Conservation (phyloP, 2,113 vertebrate genomes). For the Philantomba maxwellii region DNA sequence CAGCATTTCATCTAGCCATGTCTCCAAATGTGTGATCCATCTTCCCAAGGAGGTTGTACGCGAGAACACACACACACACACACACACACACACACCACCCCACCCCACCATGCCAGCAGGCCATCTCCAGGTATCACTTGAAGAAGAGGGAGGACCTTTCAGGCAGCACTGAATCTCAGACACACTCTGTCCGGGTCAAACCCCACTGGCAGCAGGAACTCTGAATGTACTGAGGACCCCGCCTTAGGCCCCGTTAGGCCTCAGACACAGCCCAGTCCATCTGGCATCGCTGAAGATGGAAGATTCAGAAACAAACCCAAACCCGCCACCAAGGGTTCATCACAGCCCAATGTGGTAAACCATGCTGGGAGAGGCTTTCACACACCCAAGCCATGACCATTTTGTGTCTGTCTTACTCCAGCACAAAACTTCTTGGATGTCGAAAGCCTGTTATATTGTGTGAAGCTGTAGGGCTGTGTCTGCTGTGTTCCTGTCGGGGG, state of each 20-base stretch:
- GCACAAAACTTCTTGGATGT: slow-evolving; percentile 77
- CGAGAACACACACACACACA: not conserved
- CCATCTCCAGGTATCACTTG: not conserved
- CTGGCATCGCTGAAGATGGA: slow-evolving; percentile 17
- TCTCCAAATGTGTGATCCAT: not conserved
- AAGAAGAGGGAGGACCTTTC: slow-evolving; percentile 15
- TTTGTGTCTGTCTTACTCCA: slow-evolving; percentile 77
- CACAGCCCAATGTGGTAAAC: slow-evolving; percentile 72
- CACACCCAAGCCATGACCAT: slow-evolving; percentile 72
- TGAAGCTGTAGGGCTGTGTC: slow-evolving; percentile 80
- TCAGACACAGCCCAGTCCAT: not conserved
- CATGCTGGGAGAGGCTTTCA: slow-evolving; percentile 73
- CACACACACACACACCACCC: too few relatives aligned
- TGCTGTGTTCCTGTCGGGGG: slow-evolving; percentile 73
- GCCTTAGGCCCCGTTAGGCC: not conserved
- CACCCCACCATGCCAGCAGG: not conserved
- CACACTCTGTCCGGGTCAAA: slow-evolving; percentile 47
- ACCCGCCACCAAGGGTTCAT: slow-evolving; percentile 77
- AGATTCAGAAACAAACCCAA: slow-evolving; percentile 3
- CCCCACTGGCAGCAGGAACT: slow-evolving; percentile 76
- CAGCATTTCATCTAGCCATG: not conserved
- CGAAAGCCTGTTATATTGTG: slow-evolving; percentile 66
- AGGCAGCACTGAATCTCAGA: slow-evolving; percentile 62
- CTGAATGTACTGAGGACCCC: slow-evolving; percentile 58
- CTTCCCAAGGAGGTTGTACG: not conserved